Evolutionary conservation across 1,140 invertebrate species (phyloP), one percentile per base, ranked within the genome.

Genomic region (Frieseomelitta varia): DNA sequence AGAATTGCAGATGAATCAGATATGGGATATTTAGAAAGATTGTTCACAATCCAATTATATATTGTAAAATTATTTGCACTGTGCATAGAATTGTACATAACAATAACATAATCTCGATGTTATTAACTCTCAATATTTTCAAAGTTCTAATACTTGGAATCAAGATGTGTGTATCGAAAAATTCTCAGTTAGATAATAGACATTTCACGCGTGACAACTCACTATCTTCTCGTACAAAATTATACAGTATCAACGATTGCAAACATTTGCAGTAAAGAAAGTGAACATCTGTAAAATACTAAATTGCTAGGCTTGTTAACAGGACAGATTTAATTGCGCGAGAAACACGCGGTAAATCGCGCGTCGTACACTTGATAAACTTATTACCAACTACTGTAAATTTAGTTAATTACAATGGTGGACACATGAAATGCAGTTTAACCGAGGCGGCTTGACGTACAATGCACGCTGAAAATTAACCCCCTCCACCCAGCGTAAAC

Each of bases 331-430:
- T 72, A 72, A 72, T 72, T 72, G 19, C 69, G 24, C 69, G 69
- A 53, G 47, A 51, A 72, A 27, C 15, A 1, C 34, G 6, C 15
- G n/a, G 30, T 68, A 51, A 72, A 72, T n/a, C 27, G 39, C 17
- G n/a, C n/a, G 24, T 51, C 69, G 47, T 27, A 72, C 15, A 72
- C 47, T 72, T 53, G 27, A 8, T 10, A 27, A 72, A 72, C 47
- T n/a, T 72, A 72, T 72, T 72, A 72, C 47, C n/a, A 53, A 72
- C 39, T 72, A 72, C 39, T 51, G 39, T 72, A 72, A 72, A 72
- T 72, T 72, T 72, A 19, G 47, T 72, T 72, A 72, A 72, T 72
- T 72, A 72, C 47, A 72, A 72, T n/a, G 69, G 47, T 51, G 47
- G 47, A 72, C 69, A 47, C 8, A 15, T 72, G 69, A 72, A 72